These are phyloP conservation scores for Clitarchus hookeri DNA, from an alignment of 2,888 invertebrate species.

Conservation along the genomic window DNA sequence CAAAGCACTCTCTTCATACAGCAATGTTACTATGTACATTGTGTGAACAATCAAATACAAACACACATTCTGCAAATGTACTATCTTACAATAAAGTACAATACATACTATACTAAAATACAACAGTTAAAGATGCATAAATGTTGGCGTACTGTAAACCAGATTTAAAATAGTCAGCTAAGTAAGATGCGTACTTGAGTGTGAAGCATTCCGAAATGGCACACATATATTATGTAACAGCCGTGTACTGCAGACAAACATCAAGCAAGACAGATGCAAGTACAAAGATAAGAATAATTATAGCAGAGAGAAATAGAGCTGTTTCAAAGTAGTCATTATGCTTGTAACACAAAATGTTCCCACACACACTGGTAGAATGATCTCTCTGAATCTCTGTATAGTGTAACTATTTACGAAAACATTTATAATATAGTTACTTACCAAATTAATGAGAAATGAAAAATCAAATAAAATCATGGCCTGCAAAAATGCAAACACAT, in stretches of 20 bases:
- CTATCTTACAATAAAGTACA: background rate
- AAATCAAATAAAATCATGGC: no score
- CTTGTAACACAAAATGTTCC: no score
- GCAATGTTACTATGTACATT: background rate
- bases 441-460: no score
- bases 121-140: background rate
- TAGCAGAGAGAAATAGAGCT: background rate
- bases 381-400: no score
- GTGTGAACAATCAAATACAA: background rate
- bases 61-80: background rate
- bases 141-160: background rate
- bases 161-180: background rate
- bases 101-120: background rate
- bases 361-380: no score
- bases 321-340: background rate
- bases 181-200: background rate
- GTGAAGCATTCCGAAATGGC: background rate
- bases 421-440: no score
- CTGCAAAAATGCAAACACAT: no score
- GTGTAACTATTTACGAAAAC: no score
- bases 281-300: background rate
- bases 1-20: background rate
- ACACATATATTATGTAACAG: background rate
- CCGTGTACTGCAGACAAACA: conserved; percentile 6
- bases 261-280: conserved; percentile 4